These are phyloP conservation scores for Microcebus tavaratra DNA, from an alignment of 2,113 vertebrate genomes.

Conservation along the genomic window DNA sequence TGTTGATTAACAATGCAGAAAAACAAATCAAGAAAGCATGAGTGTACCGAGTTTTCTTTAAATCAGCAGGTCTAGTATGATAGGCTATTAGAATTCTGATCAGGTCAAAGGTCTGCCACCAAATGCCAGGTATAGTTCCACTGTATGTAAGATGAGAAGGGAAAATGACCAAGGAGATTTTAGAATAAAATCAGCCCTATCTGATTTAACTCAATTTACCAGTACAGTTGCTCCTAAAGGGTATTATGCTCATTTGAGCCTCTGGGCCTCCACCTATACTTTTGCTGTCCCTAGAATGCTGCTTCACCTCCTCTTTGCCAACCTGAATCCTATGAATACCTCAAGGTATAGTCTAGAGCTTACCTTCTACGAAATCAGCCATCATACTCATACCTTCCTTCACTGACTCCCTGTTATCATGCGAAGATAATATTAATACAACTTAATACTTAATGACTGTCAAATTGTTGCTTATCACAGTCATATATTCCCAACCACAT, in stretches of 20 bases:
- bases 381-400: neutral
- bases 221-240: neutral
- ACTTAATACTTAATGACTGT: neutral
- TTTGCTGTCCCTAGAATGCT: neutral
- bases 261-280: neutral
- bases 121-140: neutral
- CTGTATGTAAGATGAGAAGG: neutral
- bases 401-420: neutral
- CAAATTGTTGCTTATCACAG: neutral
- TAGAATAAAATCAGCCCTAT: neutral
- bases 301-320: neutral
- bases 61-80: neutral
- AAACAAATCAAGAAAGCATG: slow-evolving; percentile 12
- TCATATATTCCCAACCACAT: neutral
- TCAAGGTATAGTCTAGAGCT: neutral
- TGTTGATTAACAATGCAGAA: slow-evolving; percentile 33
- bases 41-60: neutral
- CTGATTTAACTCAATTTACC: neutral
- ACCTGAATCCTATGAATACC: neutral
- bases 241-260: neutral
- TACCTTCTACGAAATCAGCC: neutral
- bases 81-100: neutral
- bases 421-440: neutral
- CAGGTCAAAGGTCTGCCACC: neutral
- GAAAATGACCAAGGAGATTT: neutral